Percentiles rank a stretch among this genome's conserved stretches.
phyloP scores from a whole-genome alignment of 1,140 invertebrate genomes.

The Hycleus cichorii region DNA sequence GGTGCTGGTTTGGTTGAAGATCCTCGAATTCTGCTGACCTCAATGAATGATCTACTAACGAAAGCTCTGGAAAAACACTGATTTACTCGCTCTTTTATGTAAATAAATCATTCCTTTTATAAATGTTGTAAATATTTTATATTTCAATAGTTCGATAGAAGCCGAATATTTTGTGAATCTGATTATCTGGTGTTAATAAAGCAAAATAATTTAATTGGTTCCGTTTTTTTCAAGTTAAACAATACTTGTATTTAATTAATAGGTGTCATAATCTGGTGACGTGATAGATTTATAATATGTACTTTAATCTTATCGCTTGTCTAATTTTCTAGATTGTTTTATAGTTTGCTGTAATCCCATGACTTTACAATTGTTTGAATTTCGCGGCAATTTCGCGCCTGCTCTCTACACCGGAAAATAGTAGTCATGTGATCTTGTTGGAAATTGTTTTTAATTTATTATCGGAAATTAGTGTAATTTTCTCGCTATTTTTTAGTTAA shows the following conservation, averaged over 20 bases:
- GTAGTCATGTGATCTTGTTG: not conserved
- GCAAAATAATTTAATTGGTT: too few relatives aligned
- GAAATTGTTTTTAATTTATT: too few relatives aligned
- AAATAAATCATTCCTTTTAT: conserved; percentile 5
- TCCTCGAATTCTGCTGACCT: conserved; percentile 71
- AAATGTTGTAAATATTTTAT: conserved; percentile 6
- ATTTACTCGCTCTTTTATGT: conserved; percentile 1
- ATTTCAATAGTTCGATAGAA: not conserved
- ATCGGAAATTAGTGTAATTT: too few relatives aligned
- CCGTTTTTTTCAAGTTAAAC: too few relatives aligned
- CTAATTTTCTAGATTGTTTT: too few relatives aligned
- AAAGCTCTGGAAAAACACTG: conserved; percentile 78
- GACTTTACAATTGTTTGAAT: not conserved
- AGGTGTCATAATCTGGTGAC: not conserved
- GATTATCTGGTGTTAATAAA: too few relatives aligned
- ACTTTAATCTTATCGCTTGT: not conserved
- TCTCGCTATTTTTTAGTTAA: too few relatives aligned
- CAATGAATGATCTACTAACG: conserved; percentile 80
- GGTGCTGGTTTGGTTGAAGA: conserved; percentile 91
- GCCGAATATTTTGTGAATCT: not conserved
- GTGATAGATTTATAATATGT: not conserved
- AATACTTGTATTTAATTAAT: not conserved
- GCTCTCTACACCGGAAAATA: not conserved
- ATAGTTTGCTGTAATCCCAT: too few relatives aligned
- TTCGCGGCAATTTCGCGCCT: conserved; percentile 1